Conservation (phyloP, 2,888 invertebrate genomes). For the Drosophila algonquin region DNA sequence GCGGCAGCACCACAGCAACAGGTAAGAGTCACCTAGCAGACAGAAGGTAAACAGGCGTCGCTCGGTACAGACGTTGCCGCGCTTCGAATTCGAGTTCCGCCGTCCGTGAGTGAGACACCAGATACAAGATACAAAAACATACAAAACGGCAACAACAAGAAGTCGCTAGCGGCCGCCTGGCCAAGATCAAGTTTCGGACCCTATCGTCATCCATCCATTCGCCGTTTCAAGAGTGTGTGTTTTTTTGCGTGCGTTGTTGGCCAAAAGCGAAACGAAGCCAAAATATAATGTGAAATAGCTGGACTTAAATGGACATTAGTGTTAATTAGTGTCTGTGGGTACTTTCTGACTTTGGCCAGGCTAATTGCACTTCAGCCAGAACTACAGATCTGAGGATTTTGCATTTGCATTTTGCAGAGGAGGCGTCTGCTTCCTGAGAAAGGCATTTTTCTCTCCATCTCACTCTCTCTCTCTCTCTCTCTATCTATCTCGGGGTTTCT, state of each 20-base stretch:
- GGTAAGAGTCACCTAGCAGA: conserved; percentile 58
- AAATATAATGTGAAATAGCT: conserved; percentile 42
- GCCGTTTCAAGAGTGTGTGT: conserved; percentile 33
- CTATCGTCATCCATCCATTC: conserved; percentile 68
- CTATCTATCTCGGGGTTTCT: conserved; percentile 13
- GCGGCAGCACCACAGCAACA: conserved; percentile 55
- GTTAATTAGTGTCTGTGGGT: conserved; percentile 9
- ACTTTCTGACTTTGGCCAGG: conserved; percentile 4
- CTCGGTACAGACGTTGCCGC: conserved; percentile 74
- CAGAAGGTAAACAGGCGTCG: conserved; percentile 80
- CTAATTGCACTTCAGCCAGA: conserved; percentile 16
- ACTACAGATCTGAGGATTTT: conserved; percentile 6
- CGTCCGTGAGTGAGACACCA: conserved; percentile 25
- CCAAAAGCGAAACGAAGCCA: conserved; percentile 21
- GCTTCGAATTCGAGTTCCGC: conserved; percentile 38
- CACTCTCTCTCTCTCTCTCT: conserved; percentile 13
- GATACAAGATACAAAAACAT: conserved; percentile 43
- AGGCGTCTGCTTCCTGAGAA: conserved; percentile 10
- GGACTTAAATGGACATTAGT: conserved; percentile 28
- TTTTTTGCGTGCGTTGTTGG: conserved; percentile 56
- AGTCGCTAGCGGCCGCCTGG: conserved; percentile 57
- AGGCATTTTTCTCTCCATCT: conserved; percentile 5
- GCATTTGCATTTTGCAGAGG: conserved; percentile 2
- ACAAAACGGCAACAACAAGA: conserved; percentile 41
- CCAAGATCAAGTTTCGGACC: conserved; percentile 79